Conservation (phyloP, 92 coral and sea anemone species). For the Parazoanthus swiftii region DNA sequence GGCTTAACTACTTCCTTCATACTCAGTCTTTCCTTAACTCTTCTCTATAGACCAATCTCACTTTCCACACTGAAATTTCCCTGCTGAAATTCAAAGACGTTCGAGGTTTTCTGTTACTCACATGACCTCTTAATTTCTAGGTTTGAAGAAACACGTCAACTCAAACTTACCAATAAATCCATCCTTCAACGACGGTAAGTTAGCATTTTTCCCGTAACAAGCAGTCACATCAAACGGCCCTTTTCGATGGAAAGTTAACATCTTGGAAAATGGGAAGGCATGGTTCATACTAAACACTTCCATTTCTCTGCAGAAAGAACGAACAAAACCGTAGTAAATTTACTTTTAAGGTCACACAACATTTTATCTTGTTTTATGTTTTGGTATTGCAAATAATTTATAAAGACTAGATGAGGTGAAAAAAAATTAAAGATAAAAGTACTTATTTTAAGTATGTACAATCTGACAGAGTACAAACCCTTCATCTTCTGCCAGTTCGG, state of each 20-base stretch:
- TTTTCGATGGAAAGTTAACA: conserved; percentile 93
- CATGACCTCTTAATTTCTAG: neutral
- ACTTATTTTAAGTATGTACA: neutral
- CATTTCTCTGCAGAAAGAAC: conserved; percentile 76
- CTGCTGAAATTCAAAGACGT: too few relatives aligned
- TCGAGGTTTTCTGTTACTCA: neutral
- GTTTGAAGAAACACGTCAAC: neutral
- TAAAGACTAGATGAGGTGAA: neutral
- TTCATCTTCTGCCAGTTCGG: conserved; percentile 82
- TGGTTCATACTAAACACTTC: conserved; percentile 84
- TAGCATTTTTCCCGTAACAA: conserved; percentile 52
- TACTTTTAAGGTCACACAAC: neutral
- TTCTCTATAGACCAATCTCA: too few relatives aligned
- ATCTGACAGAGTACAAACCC: conserved; percentile 62
- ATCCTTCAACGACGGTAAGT: conserved; percentile 73
- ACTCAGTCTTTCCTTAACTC: too few relatives aligned
- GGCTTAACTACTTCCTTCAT: too few relatives aligned
- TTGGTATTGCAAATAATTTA: too few relatives aligned
- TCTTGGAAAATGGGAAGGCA: conserved; percentile 88
- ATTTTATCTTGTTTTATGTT: neutral
- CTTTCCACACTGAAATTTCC: too few relatives aligned
- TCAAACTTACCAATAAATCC: conserved; percentile 73
- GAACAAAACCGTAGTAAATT: neutral
- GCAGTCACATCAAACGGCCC: conserved; percentile 90
- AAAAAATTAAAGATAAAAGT: neutral